Conservation (phyloP, 2,888 invertebrate genomes). For the Heliconius ethilla region DNA sequence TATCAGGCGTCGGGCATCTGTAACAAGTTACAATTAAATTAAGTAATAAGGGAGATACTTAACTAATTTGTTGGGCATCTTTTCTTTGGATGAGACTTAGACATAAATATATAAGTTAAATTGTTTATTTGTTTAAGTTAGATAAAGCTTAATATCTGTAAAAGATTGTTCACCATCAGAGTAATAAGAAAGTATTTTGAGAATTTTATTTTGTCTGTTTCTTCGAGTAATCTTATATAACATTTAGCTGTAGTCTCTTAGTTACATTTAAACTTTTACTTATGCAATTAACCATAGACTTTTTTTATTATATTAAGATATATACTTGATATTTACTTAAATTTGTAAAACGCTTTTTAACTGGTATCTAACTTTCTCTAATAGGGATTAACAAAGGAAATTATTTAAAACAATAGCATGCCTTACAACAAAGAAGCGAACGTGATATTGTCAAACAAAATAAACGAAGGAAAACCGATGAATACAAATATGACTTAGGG, state of each 20-base stretch:
- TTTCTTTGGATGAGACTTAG: too few relatives aligned
- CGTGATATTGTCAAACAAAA: neutral
- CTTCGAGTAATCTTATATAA: neutral
- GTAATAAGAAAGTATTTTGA: neutral
- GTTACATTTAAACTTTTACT: neutral
- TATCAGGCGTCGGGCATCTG: constrained; percentile 62
- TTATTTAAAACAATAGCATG: neutral
- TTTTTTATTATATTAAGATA: neutral
- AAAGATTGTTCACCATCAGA: too few relatives aligned
- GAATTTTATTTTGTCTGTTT: neutral
- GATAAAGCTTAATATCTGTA: too few relatives aligned
- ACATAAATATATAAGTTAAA: too few relatives aligned
- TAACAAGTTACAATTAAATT: constrained; percentile 22
- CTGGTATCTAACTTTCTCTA: neutral
- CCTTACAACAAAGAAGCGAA: neutral
- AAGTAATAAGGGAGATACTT: neutral
- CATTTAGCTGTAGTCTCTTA: too few relatives aligned
- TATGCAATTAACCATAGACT: too few relatives aligned
- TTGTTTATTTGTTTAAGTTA: too few relatives aligned
- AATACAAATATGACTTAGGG: constrained; percentile 1
- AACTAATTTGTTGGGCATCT: too few relatives aligned
- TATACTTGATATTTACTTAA: neutral
- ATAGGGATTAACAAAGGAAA: neutral
- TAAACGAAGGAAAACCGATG: neutral
- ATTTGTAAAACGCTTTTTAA: neutral